Conservation (phyloP, 2,888 invertebrate species). For the Acanthosepion lycidas region DNA sequence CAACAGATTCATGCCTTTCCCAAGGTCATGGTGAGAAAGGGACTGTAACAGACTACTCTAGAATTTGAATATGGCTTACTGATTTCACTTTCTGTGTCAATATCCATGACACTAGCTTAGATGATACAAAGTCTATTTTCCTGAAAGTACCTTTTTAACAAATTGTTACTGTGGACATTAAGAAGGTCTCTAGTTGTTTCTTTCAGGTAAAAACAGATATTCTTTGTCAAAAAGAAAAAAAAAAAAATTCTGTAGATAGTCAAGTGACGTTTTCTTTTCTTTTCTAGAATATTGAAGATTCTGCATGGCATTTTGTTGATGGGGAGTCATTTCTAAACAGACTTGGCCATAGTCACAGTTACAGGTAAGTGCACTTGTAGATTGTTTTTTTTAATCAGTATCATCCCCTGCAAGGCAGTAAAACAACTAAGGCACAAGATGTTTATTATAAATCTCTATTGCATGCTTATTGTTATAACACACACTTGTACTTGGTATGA, state of each 20-base stretch:
- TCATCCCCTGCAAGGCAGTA: too few relatives aligned
- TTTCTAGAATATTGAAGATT: not conserved
- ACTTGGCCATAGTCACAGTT: not conserved
- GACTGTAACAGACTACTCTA: too few relatives aligned
- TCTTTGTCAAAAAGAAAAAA: not conserved
- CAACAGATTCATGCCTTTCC: too few relatives aligned
- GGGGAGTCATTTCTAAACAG: not conserved
- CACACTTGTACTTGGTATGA: too few relatives aligned
- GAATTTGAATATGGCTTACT: too few relatives aligned
- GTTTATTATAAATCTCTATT: too few relatives aligned
- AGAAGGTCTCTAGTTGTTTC: not conserved
- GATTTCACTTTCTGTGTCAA: too few relatives aligned
- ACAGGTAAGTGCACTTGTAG: not conserved
- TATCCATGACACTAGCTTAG: not conserved
- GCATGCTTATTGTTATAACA: too few relatives aligned
- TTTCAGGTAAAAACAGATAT: too few relatives aligned
- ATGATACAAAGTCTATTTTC: not conserved
- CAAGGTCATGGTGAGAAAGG: too few relatives aligned
- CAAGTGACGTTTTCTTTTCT: not conserved
- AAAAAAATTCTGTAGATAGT: not conserved
- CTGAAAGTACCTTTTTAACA: not conserved
- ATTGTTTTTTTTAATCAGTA: not conserved
- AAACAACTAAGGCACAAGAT: not conserved
- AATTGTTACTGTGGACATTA: not conserved
- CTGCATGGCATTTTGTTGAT: not conserved